A percentile compares a stretch with the other conserved stretches of the same genome.
Conservation (phyloP, 2,113 vertebrate species). For the Recurvirostra avosetta region DNA sequence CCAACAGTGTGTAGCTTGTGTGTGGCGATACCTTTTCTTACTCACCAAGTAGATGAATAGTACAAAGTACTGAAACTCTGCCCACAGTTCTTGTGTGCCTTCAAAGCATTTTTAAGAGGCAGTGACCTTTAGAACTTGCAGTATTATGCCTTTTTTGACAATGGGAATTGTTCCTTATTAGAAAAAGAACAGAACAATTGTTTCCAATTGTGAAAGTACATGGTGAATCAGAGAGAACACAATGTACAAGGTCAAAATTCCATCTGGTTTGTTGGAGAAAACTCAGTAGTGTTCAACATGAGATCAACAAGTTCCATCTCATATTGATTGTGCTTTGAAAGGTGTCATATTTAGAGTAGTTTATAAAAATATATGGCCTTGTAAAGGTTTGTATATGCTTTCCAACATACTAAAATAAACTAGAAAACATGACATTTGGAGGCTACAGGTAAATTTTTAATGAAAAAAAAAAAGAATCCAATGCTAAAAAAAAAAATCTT, state of each 20-base stretch:
- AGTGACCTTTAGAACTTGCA: not conserved
- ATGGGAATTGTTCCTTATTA: not conserved
- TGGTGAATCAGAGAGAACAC: not conserved
- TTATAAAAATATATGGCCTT: not conserved
- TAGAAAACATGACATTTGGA: not conserved
- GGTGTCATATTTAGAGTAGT: not conserved
- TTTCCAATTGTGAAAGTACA: not conserved
- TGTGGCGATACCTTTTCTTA: not conserved
- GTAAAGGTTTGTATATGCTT: not conserved
- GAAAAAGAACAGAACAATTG: not conserved
- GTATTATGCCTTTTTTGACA: not conserved
- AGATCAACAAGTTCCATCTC: not conserved
- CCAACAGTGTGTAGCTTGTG: not conserved
- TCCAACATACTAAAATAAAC: not conserved
- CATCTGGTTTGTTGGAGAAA: not conserved
- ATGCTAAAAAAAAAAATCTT: not conserved
- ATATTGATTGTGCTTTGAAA: not conserved
- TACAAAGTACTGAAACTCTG: not conserved
- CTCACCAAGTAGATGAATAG: not conserved
- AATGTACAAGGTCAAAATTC: constrained; percentile 1
- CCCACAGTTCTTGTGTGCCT: not conserved
- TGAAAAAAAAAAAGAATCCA: not conserved
- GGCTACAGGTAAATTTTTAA: not conserved
- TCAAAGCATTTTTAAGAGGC: not conserved
- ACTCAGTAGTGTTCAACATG: accelerated